phyloP scores from a whole-genome alignment of 2,888 invertebrate species.

The Dusona sp. region DNA sequence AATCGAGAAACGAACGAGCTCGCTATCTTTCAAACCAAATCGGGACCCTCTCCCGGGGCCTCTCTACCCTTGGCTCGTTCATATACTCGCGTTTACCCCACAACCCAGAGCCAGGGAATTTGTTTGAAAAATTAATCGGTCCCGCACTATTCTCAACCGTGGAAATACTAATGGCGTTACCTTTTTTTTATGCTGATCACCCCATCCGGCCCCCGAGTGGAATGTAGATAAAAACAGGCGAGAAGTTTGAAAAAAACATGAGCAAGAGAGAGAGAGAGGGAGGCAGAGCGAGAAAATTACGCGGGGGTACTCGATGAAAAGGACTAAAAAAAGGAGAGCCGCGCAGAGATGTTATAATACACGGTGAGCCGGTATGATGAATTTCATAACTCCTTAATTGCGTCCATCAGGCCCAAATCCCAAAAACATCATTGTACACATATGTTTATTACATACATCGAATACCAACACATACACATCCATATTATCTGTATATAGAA shows the following conservation, averaged over 20 bases:
- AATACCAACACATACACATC: background rate
- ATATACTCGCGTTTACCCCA: background rate
- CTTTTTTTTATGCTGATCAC: conserved; percentile 40
- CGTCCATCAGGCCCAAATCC: conserved; percentile 46
- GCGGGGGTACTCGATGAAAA: background rate
- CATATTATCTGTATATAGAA: background rate
- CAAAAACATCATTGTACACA: conserved; percentile 24
- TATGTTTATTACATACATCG: background rate
- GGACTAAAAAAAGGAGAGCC: conserved; percentile 36
- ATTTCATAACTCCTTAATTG: conserved; percentile 56
- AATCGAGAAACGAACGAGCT: conserved; percentile 51
- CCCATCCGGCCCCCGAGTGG: conserved; percentile 23
- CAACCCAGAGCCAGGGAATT: conserved; percentile 33
- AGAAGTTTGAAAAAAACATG: conserved; percentile 43
- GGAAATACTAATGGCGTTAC: conserved; percentile 75
- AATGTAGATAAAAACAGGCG: conserved; percentile 51
- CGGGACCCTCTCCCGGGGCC: conserved; percentile 63
- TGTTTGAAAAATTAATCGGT: conserved; percentile 79
- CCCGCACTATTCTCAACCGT: conserved; percentile 66
- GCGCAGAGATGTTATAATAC: conserved; percentile 32
- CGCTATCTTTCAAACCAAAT: conserved; percentile 75
- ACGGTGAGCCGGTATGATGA: conserved; percentile 40
- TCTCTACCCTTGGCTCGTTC: conserved; percentile 38
- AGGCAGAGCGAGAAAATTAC: conserved; percentile 7
- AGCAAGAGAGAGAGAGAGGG: background rate